Evolutionary conservation across 2,888 invertebrate genomes (phyloP).

Genomic region (Pristionchus entomophagus): DNA sequence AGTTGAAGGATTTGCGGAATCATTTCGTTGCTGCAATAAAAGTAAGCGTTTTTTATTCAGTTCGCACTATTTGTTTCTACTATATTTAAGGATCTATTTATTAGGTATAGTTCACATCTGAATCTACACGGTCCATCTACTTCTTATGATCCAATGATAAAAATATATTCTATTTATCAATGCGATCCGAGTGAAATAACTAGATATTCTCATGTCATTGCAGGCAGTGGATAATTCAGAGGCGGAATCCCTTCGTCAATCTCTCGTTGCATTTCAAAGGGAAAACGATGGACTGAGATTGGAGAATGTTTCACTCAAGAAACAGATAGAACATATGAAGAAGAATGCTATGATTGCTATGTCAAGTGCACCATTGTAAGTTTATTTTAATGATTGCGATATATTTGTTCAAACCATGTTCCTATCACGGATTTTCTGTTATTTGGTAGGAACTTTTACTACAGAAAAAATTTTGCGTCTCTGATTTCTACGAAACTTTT

Average conservation of each 20-base stretch:
- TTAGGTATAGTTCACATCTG: too few relatives aligned
- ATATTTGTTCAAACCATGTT: too few relatives aligned
- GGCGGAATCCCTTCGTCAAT: constrained; percentile 25
- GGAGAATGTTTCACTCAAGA: constrained; percentile 25
- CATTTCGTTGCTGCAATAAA: constrained; percentile 65
- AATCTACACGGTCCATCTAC: too few relatives aligned
- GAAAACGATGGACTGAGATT: constrained; percentile 30
- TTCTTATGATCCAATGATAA: too few relatives aligned
- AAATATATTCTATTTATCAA: not conserved
- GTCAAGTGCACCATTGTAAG: not conserved
- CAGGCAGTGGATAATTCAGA: constrained; percentile 40
- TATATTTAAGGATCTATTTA: too few relatives aligned
- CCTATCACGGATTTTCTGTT: too few relatives aligned
- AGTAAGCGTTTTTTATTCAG: constrained; percentile 47
- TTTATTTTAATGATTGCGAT: not conserved
- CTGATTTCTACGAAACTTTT: too few relatives aligned
- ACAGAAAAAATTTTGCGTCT: too few relatives aligned
- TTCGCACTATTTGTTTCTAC: too few relatives aligned
- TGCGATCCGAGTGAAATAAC: not conserved
- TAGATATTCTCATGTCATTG: not conserved
- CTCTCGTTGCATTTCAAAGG: constrained; percentile 28
- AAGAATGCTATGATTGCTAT: not conserved
- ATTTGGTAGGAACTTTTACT: too few relatives aligned
- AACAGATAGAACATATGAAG: not conserved
- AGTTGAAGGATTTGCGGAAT: constrained; percentile 75